These are phyloP conservation scores for Rhineura floridana DNA, from an alignment of 2,113 vertebrate species.

Conservation along the genomic window DNA sequence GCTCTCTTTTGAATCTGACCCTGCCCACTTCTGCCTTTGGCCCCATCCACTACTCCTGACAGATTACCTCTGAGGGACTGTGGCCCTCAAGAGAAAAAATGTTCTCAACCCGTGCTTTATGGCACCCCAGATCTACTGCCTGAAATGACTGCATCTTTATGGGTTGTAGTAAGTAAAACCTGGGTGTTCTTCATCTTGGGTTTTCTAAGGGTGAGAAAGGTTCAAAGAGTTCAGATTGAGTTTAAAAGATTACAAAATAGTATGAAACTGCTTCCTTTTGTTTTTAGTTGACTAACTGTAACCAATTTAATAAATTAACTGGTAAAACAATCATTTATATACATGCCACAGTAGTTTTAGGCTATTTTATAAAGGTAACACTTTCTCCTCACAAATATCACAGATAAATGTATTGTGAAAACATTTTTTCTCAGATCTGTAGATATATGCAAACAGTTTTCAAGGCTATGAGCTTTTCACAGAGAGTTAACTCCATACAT, in stretches of 20 bases:
- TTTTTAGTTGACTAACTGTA: not conserved
- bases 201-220: not conserved
- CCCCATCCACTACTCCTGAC: too few relatives aligned
- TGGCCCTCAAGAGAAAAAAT: too few relatives aligned
- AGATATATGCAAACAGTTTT: not conserved
- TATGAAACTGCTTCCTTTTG: not conserved
- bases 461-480: not conserved
- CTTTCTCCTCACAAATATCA: not conserved
- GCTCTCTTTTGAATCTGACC: too few relatives aligned
- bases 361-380: not conserved
- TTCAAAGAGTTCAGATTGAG: not conserved
- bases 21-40: too few relatives aligned
- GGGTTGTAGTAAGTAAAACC: not conserved
- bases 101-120: too few relatives aligned
- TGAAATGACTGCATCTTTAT: not conserved
- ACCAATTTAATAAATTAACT: not conserved
- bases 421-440: not conserved
- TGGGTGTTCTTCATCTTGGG: not conserved
- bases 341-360: not conserved
- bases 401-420: not conserved
- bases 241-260: not conserved
- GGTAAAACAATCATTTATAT: not conserved
- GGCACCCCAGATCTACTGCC: not conserved
- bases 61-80: too few relatives aligned
- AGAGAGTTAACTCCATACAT: not conserved